These are phyloP conservation scores for Crotalus viridis DNA, from an alignment of 2,113 vertebrate genomes.

Conservation along the genomic window DNA sequence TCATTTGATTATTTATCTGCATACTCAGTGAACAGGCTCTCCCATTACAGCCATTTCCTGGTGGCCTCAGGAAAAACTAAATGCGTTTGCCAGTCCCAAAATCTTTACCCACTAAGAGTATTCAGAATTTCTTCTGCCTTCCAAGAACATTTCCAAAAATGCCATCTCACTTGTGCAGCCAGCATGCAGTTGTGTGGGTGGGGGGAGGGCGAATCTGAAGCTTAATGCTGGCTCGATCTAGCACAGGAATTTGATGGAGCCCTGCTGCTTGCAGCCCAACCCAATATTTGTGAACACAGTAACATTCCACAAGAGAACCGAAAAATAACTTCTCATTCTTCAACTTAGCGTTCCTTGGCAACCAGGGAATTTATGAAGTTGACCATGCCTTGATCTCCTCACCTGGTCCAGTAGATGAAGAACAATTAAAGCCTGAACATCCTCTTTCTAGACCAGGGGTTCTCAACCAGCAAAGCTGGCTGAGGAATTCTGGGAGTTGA, in stretches of 20 bases:
- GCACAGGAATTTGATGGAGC: not conserved
- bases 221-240: too few species aligned
- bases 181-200: not conserved
- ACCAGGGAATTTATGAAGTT: too few species aligned
- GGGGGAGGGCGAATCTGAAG: not conserved
- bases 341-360: not conserved
- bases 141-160: not conserved
- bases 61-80: not conserved
- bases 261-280: not conserved
- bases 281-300: not conserved
- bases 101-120: not conserved
- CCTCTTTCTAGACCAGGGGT: not conserved
- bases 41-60: not conserved
- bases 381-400: not conserved
- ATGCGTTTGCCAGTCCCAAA: not conserved
- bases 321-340: not conserved
- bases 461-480: too few species aligned
- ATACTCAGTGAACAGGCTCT: not conserved
- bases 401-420: not conserved
- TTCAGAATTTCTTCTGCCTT: not conserved
- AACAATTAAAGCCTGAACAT: not conserved
- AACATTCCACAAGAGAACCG: not conserved
- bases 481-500: too few species aligned
- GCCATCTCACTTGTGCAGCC: not conserved
- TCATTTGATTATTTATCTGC: not conserved